Conservation (phyloP, 2,797 vertebrate species). For the Coendou prehensilis region DNA sequence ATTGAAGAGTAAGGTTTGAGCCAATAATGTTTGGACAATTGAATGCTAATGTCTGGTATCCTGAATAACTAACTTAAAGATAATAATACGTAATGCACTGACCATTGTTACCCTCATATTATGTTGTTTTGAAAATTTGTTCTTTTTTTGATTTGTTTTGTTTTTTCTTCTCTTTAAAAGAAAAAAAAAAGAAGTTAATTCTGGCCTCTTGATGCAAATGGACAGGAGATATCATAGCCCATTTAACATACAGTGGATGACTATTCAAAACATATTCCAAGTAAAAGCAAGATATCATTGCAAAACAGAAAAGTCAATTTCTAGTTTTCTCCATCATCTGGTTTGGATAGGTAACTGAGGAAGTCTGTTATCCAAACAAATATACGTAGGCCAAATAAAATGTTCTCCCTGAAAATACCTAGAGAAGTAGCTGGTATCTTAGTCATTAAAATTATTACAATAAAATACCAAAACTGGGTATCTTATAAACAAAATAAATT, state of each 20-base stretch:
- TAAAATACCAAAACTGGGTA: neutral
- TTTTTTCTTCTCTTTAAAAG: too few relatives aligned
- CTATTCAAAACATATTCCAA: conserved; percentile 49
- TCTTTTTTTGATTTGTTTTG: too few relatives aligned
- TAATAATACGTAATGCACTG: too few relatives aligned
- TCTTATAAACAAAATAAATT: conserved; percentile 6
- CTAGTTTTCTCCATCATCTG: conserved; percentile 11
- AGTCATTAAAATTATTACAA: neutral
- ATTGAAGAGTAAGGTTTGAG: too few relatives aligned
- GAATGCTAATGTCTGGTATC: too few relatives aligned
- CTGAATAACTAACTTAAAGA: too few relatives aligned
- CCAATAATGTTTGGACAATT: too few relatives aligned
- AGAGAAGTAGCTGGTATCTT: conserved; percentile 38
- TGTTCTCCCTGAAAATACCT: conserved; percentile 23
- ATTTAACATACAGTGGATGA: conserved; percentile 20
- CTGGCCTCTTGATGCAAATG: neutral
- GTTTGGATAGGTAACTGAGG: conserved; percentile 54
- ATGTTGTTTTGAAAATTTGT: too few relatives aligned
- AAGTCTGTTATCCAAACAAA: conserved; percentile 15
- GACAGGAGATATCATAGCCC: conserved; percentile 13
- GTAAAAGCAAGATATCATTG: conserved; percentile 64
- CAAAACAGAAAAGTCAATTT: conserved; percentile 66
- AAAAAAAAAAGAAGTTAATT: conserved; percentile 43
- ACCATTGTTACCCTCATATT: too few relatives aligned
- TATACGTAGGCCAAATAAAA: conserved; percentile 45